phyloP scores from a whole-genome alignment of 2,797 vertebrate genomes.

The Ceyx erithaca region DNA sequence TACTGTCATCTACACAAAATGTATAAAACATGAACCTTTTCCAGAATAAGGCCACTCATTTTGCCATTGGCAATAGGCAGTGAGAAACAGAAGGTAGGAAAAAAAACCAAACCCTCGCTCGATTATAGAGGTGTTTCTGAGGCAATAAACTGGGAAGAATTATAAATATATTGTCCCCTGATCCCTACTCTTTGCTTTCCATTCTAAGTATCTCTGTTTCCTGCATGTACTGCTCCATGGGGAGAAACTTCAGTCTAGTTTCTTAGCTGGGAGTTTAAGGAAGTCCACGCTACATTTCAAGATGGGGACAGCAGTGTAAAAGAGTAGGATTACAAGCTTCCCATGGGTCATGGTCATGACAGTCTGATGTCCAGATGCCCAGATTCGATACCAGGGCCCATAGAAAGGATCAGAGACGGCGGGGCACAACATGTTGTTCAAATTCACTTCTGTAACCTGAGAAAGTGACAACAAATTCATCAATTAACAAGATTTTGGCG shows the following conservation, averaged over 20 bases:
- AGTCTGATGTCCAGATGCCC: constrained; percentile 96
- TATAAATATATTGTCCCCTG: constrained; percentile 5
- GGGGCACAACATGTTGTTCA: constrained; percentile 99
- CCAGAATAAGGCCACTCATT: constrained; percentile 74
- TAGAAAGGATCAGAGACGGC: constrained; percentile 98
- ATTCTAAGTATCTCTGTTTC: constrained; percentile 46
- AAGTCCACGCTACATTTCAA: constrained; percentile 85
- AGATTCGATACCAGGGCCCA: constrained; percentile 96
- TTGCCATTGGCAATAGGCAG: constrained; percentile 61
- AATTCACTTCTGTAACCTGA: constrained; percentile 95
- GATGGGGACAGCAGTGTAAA: constrained; percentile 81
- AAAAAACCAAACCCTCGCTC: not conserved
- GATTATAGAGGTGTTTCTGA: constrained; percentile 38
- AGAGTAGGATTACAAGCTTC: constrained; percentile 90
- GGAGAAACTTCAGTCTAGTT: constrained; percentile 85
- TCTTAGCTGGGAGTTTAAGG: constrained; percentile 89
- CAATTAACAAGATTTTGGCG: not conserved
- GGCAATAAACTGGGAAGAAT: constrained; percentile 21
- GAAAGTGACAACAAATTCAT: not conserved
- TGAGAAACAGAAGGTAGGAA: constrained; percentile 47
- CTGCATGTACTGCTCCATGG: not conserved
- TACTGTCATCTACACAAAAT: constrained; percentile 48
- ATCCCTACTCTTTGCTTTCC: constrained; percentile 30
- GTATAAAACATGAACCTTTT: constrained; percentile 39
- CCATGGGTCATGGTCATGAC: constrained; percentile 95